phyloP scores from a whole-genome alignment of 2,888 invertebrate genomes.

The Scrobipalpa costella region DNA sequence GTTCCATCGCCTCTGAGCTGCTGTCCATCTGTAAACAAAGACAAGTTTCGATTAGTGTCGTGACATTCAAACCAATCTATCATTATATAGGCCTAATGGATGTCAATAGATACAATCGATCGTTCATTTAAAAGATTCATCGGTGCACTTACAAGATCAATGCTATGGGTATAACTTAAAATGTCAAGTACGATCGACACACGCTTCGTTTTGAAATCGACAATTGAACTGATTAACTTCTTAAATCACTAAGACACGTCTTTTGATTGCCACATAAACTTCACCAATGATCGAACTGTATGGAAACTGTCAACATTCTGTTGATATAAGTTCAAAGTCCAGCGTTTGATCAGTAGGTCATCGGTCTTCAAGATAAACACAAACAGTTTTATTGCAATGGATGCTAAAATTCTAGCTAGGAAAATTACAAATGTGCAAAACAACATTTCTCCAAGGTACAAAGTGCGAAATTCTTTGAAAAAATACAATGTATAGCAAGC shows the following conservation, averaged over 20 bases:
- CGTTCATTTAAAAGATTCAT: slow-evolving; percentile 39
- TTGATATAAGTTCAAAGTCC: slow-evolving; percentile 41
- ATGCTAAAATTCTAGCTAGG: background rate
- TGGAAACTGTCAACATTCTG: slow-evolving; percentile 28
- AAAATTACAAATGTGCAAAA: background rate
- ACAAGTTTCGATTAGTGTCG: slow-evolving; percentile 20
- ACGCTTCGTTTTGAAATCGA: slow-evolving; percentile 43
- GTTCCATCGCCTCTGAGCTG: slow-evolving; percentile 81
- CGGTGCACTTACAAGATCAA: slow-evolving; percentile 42
- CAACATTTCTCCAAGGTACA: background rate
- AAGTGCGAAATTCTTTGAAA: background rate
- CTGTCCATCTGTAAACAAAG: slow-evolving; percentile 83
- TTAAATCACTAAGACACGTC: slow-evolving; percentile 18
- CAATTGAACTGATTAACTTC: background rate
- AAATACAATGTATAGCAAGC: too few relatives aligned
- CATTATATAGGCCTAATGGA: slow-evolving; percentile 32
- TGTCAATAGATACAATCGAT: slow-evolving; percentile 39
- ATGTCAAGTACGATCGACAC: slow-evolving; percentile 62
- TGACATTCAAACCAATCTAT: slow-evolving; percentile 24
- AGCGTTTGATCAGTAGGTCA: slow-evolving; percentile 42
- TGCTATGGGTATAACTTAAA: slow-evolving; percentile 42
- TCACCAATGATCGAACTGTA: background rate
- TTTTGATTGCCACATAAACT: slow-evolving; percentile 4
- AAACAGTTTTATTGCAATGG: slow-evolving; percentile 22
- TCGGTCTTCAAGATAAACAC: slow-evolving; percentile 39